Evolutionary conservation across 2,113 vertebrate genomes (phyloP), one percentile per base, ranked within the genome.

Genomic region (Pterophyllum scalare): DNA sequence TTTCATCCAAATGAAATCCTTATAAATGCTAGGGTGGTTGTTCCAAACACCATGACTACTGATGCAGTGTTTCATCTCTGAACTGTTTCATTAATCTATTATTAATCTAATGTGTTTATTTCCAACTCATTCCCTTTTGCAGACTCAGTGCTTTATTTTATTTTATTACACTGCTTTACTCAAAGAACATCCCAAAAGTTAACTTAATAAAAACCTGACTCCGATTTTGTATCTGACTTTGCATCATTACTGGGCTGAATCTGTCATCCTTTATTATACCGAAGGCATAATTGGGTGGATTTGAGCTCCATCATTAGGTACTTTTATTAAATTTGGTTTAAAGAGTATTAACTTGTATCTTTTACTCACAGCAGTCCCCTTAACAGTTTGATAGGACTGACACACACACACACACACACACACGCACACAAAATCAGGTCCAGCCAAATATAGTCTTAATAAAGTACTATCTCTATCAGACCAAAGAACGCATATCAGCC

Each of bases 11-110:
- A 58, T 78, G 5, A 64, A 70, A 49, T 24, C 35, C 33, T 54
- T 49, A 22, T 43, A 58, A 46, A 70, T 20, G 65, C 20, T 20
- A 54, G 3, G 8, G 7, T 20, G 52, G 40, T 28, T 67, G 40
- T 49, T 49, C 40, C 38, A 46, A 49, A 67, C 64, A 26, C 17
- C 43, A 52, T 49, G 24, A 31, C 19, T 70, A 70, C 24, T 70
- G 65, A 43, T 52, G 65, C 65, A 12, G 43, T 28, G 64, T 70
- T 70, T 78, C 26, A 67, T 82, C 62, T 77, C 54, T 75, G 59
- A 79, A 57, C 64, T 12, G 59, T 40, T 33, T 15, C n/a, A 80
- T 28, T 77, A 43, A 81, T 61, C 46, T 72, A 54, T 72, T 54
- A 72, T 72, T 72, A 52, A 72, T 72, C 26, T 52, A 8, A 52